phyloP scores from a whole-genome alignment of 2,113 vertebrate genomes.

The Ranitomeya imitator region DNA sequence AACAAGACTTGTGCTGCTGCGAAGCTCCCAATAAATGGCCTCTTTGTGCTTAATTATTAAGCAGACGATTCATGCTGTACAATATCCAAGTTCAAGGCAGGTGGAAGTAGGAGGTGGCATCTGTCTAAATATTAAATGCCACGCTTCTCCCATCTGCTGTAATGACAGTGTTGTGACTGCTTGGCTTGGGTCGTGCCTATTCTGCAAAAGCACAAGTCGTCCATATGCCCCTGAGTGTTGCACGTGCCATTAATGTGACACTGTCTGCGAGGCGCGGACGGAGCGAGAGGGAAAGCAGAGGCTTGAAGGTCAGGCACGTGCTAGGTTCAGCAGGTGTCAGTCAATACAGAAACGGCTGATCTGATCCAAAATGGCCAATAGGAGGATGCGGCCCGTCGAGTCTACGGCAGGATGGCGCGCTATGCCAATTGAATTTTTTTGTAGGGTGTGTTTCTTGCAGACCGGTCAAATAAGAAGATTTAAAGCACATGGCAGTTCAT shows the following conservation, averaged over 20 bases:
- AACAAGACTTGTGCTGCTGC: conserved; percentile 66
- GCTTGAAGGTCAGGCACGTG: conserved; percentile 73
- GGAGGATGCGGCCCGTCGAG: conserved; percentile 66
- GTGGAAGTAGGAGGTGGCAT: conserved; percentile 85
- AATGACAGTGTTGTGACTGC: conserved; percentile 73
- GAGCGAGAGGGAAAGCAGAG: conserved; percentile 63
- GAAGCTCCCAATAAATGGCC: conserved; percentile 71
- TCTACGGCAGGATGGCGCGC: conserved; percentile 68
- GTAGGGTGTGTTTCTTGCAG: conserved; percentile 77
- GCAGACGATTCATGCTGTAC: conserved; percentile 79
- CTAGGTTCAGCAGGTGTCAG: conserved; percentile 76
- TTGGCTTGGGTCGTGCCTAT: conserved; percentile 76
- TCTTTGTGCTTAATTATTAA: conserved; percentile 79
- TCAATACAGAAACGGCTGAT: conserved; percentile 66
- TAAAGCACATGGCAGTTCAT: conserved; percentile 82
- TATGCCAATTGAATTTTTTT: conserved; percentile 77
- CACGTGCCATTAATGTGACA: conserved; percentile 74
- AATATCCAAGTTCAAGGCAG: conserved; percentile 85
- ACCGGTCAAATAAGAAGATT: conserved; percentile 85
- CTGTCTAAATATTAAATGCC: conserved; percentile 86
- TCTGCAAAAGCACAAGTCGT: conserved; percentile 70
- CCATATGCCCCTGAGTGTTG: conserved; percentile 75
- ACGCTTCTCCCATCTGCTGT: conserved; percentile 84
- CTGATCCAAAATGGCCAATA: conserved; percentile 62
- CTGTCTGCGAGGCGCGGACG: conserved; percentile 59